phyloP scores from a whole-genome alignment of 2,888 invertebrate species.

The Bugulina stolonifera region DNA sequence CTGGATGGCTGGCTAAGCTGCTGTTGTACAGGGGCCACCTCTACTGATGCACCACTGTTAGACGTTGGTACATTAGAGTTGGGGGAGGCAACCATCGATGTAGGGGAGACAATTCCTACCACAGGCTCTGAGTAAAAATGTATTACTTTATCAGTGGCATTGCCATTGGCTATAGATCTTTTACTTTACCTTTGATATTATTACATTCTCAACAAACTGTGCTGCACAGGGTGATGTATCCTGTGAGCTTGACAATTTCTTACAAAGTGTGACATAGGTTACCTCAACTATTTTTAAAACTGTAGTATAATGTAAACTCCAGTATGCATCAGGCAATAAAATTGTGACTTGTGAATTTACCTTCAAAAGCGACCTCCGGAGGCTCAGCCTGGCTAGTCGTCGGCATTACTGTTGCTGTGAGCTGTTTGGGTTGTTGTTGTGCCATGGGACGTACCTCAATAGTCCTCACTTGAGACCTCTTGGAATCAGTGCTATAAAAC shows the following conservation, averaged over 20 bases:
- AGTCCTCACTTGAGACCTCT: conserved; percentile 8
- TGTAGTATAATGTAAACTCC: no score
- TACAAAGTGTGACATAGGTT: no score
- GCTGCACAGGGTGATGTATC: no score
- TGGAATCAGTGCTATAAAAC: conserved; percentile 1
- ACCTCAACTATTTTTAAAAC: no score
- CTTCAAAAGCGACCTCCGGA: conserved; percentile 38
- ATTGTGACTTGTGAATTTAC: no score
- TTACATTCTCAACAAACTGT: no score
- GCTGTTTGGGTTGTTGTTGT: conserved; percentile 28
- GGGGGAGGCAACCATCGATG: neutral
- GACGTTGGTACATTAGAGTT: conserved; percentile 1
- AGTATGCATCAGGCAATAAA: no score
- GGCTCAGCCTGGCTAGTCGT: conserved; percentile 48
- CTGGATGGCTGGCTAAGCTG: neutral
- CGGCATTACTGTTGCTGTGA: conserved; percentile 39
- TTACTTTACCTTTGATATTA: no score
- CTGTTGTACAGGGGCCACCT: neutral
- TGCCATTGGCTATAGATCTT: no score
- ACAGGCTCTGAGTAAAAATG: neutral
- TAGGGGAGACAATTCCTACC: conserved; percentile 24
- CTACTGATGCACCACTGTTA: neutral
- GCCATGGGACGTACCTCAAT: conserved; percentile 21
- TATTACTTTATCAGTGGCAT: no score
- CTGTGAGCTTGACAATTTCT: no score